Evolutionary conservation across 2,888 invertebrate species (phyloP).

Genomic region (Sminthurinus aureus): DNA sequence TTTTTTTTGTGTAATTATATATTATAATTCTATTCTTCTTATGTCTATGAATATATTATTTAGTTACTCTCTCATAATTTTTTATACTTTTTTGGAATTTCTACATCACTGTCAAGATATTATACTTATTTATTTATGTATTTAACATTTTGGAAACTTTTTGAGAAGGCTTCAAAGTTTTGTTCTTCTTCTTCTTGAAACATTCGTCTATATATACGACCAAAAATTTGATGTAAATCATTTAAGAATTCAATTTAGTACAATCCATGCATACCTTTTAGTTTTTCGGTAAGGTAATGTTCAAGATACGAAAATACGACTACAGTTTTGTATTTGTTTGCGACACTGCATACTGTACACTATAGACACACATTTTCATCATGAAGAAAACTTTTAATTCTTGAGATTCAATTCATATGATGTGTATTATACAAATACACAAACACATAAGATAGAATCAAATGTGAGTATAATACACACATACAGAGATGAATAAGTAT

Average conservation of each 20-base stretch:
- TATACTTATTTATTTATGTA: background rate
- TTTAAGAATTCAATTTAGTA: background rate
- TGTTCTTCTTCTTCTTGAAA: background rate
- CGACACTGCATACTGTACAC: too few relatives aligned
- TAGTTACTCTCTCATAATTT: background rate
- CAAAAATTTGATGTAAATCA: background rate
- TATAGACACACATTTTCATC: too few relatives aligned
- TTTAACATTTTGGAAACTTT: background rate
- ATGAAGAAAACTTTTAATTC: too few relatives aligned
- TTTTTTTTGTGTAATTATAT: background rate
- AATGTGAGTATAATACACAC: too few relatives aligned
- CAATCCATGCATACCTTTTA: background rate
- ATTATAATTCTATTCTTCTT: background rate
- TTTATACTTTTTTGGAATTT: constrained; percentile 10
- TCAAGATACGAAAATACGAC: too few relatives aligned
- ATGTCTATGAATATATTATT: background rate
- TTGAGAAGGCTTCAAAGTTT: too few relatives aligned
- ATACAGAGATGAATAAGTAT: too few relatives aligned
- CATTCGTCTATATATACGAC: background rate
- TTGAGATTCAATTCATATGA: too few relatives aligned
- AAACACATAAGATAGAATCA: too few relatives aligned
- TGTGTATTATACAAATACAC: too few relatives aligned
- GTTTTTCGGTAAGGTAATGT: too few relatives aligned
- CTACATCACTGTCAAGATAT: background rate
- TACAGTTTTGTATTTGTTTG: too few relatives aligned